These are phyloP conservation scores for Aspidapion aeneum DNA, from an alignment of 2,888 invertebrate genomes.

Conservation along the genomic window DNA sequence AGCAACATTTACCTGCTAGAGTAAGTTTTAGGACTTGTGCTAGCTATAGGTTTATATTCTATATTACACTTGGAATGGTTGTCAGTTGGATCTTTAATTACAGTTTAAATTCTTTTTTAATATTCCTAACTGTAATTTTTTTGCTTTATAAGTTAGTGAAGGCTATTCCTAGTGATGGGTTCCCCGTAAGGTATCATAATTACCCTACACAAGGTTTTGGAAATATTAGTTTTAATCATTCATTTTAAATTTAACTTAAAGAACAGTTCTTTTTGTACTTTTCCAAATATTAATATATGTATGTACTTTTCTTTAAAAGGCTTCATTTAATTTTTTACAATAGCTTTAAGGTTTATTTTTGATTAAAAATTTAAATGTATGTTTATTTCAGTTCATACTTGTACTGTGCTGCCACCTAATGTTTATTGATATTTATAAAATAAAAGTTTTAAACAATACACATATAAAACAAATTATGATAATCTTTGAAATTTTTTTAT, in stretches of 20 bases:
- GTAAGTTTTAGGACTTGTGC: conserved; percentile 66
- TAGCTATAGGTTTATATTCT: conserved; percentile 57
- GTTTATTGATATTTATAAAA: too few relatives aligned
- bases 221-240: conserved; percentile 42
- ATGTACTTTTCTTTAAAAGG: too few relatives aligned
- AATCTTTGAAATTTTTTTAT: too few relatives aligned
- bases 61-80: conserved; percentile 53
- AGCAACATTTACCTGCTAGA: conserved; percentile 61
- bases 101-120: conserved; percentile 51
- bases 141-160: conserved; percentile 50
- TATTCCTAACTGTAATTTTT: conserved; percentile 51
- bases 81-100: conserved; percentile 54
- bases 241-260: conserved; percentile 39
- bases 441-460: too few relatives aligned
- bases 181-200: conserved; percentile 27
- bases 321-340: too few relatives aligned
- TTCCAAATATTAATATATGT: too few relatives aligned
- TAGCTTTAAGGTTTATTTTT: too few relatives aligned
- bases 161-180: conserved; percentile 40
- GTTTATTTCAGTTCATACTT: too few relatives aligned
- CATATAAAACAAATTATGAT: too few relatives aligned
- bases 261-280: too few relatives aligned
- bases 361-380: too few relatives aligned
- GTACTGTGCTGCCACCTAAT: too few relatives aligned
- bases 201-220: conserved; percentile 40